Evolutionary conservation across 2,888 invertebrate species (phyloP), one percentile per base, ranked within the genome.

Genomic region (Caenorhabditis panamensis): DNA sequence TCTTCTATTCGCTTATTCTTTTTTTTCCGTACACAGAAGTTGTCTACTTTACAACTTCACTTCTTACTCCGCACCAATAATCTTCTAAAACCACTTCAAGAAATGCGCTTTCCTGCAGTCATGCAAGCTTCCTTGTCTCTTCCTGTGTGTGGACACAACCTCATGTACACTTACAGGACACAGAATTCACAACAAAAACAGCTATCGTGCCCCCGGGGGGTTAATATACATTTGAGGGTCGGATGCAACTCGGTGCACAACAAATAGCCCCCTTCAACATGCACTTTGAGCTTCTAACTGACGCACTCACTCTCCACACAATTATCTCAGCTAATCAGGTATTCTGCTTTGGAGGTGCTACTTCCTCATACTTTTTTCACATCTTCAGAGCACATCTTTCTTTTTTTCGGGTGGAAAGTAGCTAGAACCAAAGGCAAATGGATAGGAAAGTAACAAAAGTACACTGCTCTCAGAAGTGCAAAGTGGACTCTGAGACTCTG

Each of bases 251-350:
- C 61, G 66, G 53, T 53, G 47, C 51, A 73, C 64, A 58, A 73
- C 64, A 66, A 75, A 75, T 66, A 53, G 49, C 41, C 11, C 13
- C 41, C 13, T 41, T 41, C 2, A 6, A 11, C 5, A 24, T 75
- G 66, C 36, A 66, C 66, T 73, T 66, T 58, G 59, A 75, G 75
- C 66, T 36, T 47, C 49, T 72, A 49, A 28, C 59, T 64, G 59
- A 75, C 58, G 59, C 64, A 64, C 51, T 64, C 64, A 58, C 73
- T 59, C 47, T 58, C 59, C 37, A 59, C 64, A 66, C 61, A 75
- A 75, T 75, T 75, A 75, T 75, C 75, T 53, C 59, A 58, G 66
- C 75, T 61, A 75, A 75, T 75, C 75, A 75, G 66, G 59, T 75
- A 75, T 75, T 75, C 75, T 75, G 75, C 66, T 41, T 73, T 64